These are phyloP conservation scores for Odobenus rosmarus DNA, from an alignment of 2,113 vertebrate genomes.

Conservation along the genomic window DNA sequence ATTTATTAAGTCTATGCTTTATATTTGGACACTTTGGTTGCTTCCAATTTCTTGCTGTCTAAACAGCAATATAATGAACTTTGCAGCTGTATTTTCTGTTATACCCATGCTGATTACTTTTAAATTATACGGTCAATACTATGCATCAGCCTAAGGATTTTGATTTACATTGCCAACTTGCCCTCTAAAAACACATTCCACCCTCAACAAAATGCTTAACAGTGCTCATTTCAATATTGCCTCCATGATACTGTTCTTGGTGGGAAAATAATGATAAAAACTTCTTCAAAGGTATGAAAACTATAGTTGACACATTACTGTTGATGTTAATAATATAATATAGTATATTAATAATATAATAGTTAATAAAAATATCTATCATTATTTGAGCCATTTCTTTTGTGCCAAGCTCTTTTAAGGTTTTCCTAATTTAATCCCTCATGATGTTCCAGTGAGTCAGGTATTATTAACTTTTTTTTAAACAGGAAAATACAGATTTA, in stretches of 20 bases:
- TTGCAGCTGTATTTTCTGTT: not conserved
- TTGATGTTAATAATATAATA: not conserved
- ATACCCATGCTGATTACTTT: not conserved
- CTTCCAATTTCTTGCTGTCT: slow-evolving; percentile 16
- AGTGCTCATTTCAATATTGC: not conserved
- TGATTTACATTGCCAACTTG: not conserved
- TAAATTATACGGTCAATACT: not conserved
- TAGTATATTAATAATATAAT: not conserved
- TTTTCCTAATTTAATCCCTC: not conserved
- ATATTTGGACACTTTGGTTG: not conserved
- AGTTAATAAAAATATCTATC: not conserved
- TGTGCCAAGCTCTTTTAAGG: not conserved
- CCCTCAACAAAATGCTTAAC: not conserved
- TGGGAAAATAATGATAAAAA: not conserved
- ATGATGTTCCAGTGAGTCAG: not conserved
- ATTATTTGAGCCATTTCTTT: slow-evolving; percentile 9
- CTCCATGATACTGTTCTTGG: not conserved
- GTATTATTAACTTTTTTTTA: not conserved
- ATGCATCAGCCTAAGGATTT: not conserved
- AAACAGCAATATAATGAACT: not conserved
- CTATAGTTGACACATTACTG: not conserved
- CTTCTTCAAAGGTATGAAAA: not conserved
- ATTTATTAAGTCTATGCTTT: slow-evolving; percentile 22
- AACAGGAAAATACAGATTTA: not conserved
- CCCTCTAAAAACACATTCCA: not conserved